These are phyloP conservation scores for Chironomus riparius DNA, from an alignment of 2,888 invertebrate genomes.

Conservation along the genomic window DNA sequence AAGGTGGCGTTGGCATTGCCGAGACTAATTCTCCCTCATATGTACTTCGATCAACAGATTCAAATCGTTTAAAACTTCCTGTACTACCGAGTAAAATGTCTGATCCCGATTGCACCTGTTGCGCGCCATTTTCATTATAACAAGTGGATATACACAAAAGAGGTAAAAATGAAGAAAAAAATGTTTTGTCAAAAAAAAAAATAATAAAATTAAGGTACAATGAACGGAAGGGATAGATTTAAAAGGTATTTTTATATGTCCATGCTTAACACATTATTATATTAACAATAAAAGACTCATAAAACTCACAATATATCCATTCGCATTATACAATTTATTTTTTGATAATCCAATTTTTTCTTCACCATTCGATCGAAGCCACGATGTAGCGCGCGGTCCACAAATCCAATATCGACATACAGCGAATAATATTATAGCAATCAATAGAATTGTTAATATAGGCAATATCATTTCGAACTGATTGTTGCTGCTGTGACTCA, in stretches of 20 bases:
- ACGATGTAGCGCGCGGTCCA: slow-evolving; percentile 37
- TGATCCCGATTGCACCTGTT: slow-evolving; percentile 54
- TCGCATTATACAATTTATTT: slow-evolving; percentile 50
- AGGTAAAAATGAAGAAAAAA: background rate
- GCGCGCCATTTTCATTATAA: slow-evolving; percentile 28
- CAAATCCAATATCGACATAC: slow-evolving; percentile 35
- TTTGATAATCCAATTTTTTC: slow-evolving; percentile 43
- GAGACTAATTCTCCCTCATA: slow-evolving; percentile 41
- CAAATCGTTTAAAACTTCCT: slow-evolving; percentile 57
- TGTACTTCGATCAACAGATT: slow-evolving; percentile 51
- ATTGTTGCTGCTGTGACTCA: background rate
- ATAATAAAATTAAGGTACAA: background rate
- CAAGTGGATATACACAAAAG: too few relatives aligned
- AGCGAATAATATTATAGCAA: slow-evolving; percentile 37
- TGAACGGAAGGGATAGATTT: too few relatives aligned
- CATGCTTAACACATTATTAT: too few relatives aligned
- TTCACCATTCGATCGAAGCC: slow-evolving; percentile 41
- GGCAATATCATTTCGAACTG: slow-evolving; percentile 33
- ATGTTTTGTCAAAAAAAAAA: background rate
- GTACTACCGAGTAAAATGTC: slow-evolving; percentile 52
- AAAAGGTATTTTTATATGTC: too few relatives aligned
- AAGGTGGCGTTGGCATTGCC: slow-evolving; percentile 38
- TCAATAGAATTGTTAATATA: slow-evolving; percentile 36
- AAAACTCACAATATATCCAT: slow-evolving; percentile 54
- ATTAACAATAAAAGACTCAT: background rate